These are phyloP conservation scores for Arctocebus calabarensis DNA, from an alignment of 2,797 vertebrate genomes.

Conservation along the genomic window DNA sequence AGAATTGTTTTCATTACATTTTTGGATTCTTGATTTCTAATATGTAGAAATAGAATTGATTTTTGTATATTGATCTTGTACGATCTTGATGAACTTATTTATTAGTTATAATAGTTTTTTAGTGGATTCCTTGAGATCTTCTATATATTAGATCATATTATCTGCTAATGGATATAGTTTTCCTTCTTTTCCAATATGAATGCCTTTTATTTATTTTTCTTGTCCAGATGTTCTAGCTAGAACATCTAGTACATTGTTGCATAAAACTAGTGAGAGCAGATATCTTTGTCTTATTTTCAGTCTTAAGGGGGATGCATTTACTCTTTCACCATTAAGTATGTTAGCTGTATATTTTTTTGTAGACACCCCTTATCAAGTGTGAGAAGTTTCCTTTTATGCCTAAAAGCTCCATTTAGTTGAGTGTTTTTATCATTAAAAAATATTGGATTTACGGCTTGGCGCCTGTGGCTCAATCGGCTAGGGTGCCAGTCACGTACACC, in stretches of 20 bases:
- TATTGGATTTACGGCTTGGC: no score
- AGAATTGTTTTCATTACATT: background rate
- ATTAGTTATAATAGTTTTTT: slow-evolving; percentile 38
- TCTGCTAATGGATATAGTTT: background rate
- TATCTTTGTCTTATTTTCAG: slow-evolving; percentile 23
- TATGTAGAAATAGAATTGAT: slow-evolving; percentile 38
- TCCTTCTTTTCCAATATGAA: background rate
- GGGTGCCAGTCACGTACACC: no score
- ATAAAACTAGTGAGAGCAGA: background rate
- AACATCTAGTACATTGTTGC: background rate
- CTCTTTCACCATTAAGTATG: slow-evolving; percentile 5
- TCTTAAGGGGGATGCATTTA: slow-evolving; percentile 10
- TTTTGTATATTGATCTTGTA: slow-evolving; percentile 13
- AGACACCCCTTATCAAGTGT: background rate
- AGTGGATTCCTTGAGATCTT: slow-evolving; percentile 19
- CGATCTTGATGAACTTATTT: background rate
- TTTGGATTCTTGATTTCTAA: background rate
- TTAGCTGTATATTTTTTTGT: background rate
- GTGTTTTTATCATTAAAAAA: slow-evolving; percentile 2
- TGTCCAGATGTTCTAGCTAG: background rate
- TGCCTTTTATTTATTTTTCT: slow-evolving; percentile 18
- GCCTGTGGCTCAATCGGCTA: no score
- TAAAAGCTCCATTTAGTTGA: background rate
- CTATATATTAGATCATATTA: background rate
- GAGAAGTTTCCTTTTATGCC: background rate